Base-by-base conservation (phyloP, 2,888 invertebrate species). In the Yponomeuta plumbellus region DNA sequence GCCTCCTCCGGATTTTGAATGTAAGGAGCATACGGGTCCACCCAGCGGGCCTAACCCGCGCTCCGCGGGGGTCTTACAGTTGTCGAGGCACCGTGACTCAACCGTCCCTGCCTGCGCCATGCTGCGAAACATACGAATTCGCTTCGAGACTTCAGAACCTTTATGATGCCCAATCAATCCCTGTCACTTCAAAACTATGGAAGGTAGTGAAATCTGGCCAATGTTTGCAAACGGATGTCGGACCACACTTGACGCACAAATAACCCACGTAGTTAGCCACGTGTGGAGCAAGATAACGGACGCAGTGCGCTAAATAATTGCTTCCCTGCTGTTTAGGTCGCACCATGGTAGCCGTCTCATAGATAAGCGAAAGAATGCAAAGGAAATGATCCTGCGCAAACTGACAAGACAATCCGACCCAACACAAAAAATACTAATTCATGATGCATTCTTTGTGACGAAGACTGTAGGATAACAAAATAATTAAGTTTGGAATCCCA, bases 41-140 rank as follows among this genome's bases (percentile, higher is more conserved):
- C 76, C 72, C 77, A 81, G 79, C 76, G 69, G 77, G 74, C 71
- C 70, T 66, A 68, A 69, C 88, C 64, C 89, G 3, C 44, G 44
- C 44, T 52, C 44, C 73, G 74, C 88, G 77, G 89, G 90, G 77
- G 81, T 78, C 73, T 21, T 21, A 77, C 68, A 71, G 76, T 73
- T 74, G 78, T 75, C 77, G 77, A 71, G 76, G 75, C 78, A 75
- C 80, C 83, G 80, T 81, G 80, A 75, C 80, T 80, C 79, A 83
- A 81, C 84, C 78, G 80, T 84, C 83, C 80, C 74, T 75, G 76
- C 84, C 74, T 75, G 76, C 84, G 74, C 76, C 90, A 90, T 79
- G 90, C 90, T 88, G 90, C 76, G 90, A 81, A 84, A 91, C 90
- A 90, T 83, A 86, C 81, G 77, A 88, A 88, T 81, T 81, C 86